phyloP scores from a whole-genome alignment of 1,140 invertebrate genomes.

The Dysdera silvatica region DNA sequence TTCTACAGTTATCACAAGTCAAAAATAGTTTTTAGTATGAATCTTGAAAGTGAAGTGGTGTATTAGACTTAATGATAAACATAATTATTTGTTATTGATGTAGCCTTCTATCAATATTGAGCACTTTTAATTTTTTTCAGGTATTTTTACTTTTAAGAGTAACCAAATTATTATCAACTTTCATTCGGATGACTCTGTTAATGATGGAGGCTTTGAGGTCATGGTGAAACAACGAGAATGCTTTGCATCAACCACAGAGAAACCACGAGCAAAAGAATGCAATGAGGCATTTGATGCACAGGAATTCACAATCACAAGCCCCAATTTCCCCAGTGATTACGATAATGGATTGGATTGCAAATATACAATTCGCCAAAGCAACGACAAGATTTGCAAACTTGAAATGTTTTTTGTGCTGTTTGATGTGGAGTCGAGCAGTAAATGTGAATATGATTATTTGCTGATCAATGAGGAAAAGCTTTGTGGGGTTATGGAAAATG shows the following conservation, averaged over 20 bases:
- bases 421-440: conserved; percentile 33
- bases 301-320: conserved; percentile 32
- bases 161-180: conserved; percentile 33
- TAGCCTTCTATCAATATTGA: background rate
- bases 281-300: conserved; percentile 29
- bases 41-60: too few species aligned
- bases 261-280: conserved; percentile 12
- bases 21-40: too few species aligned
- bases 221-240: conserved; percentile 29
- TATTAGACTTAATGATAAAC: too few species aligned
- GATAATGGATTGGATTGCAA: conserved; percentile 31
- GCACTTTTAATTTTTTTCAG: conserved; percentile 7
- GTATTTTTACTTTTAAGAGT: conserved; percentile 21
- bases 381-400: conserved; percentile 31
- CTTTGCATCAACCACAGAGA: conserved; percentile 18
- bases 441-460: conserved; percentile 36
- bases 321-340: conserved; percentile 32
- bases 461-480: conserved; percentile 36
- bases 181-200: conserved; percentile 30
- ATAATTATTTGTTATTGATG: too few species aligned
- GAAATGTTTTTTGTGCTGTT: conserved; percentile 35
- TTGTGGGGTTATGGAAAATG: conserved; percentile 30
- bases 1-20: too few species aligned
- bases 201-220: conserved; percentile 33
- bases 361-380: conserved; percentile 26